Evolutionary conservation across 2,888 invertebrate genomes (phyloP).

Genomic region (Coelopa pilipes): DNA sequence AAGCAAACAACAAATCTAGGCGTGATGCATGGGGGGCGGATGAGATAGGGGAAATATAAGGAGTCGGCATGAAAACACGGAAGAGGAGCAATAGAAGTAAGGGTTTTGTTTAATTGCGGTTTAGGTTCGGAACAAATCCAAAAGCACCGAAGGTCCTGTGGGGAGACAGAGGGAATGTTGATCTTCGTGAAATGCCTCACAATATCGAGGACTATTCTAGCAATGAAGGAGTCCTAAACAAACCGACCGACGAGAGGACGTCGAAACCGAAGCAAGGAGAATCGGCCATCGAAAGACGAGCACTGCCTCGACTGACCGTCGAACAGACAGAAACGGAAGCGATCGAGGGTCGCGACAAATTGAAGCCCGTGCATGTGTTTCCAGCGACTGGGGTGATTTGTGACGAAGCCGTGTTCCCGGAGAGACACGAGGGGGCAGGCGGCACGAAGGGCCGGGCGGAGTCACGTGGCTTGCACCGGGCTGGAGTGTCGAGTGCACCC

Average conservation of each 20-base stretch:
- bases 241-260: no score
- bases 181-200: neutral
- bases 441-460: no score
- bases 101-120: neutral
- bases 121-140: no score
- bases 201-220: no score
- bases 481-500: slow-evolving; percentile 16
- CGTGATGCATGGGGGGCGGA: no score
- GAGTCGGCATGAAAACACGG: no score
- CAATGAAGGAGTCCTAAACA: no score
- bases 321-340: neutral
- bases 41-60: neutral
- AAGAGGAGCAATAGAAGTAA: neutral
- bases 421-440: neutral
- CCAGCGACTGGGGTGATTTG: neutral
- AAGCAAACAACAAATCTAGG: neutral
- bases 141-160: neutral
- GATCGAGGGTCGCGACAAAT: no score
- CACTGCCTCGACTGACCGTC: neutral
- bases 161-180: neutral
- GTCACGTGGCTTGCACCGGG: no score
- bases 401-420: neutral
- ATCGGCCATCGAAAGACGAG: neutral
- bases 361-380: neutral
- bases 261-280: no score